A percentile compares a stretch with the other conserved stretches of the same genome.
phyloP scores from a whole-genome alignment of 2,888 invertebrate species.

The Acrobasis repandana region DNA sequence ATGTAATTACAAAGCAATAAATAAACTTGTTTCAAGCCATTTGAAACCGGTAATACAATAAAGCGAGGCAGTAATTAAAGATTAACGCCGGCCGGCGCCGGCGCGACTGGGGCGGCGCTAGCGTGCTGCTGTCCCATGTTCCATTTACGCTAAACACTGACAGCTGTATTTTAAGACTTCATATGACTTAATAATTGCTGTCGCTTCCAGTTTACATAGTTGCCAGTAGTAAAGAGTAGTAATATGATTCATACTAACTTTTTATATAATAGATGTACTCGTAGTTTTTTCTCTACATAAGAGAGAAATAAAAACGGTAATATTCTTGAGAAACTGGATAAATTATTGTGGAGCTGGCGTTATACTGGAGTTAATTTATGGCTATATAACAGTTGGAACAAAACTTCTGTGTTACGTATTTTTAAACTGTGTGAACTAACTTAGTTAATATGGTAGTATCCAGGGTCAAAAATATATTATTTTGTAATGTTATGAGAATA shows the following conservation, averaged over 20 bases:
- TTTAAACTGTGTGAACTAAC: too few relatives aligned
- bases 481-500: too few relatives aligned
- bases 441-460: too few relatives aligned
- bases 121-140: conserved; percentile 29
- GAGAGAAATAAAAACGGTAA: too few relatives aligned
- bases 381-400: too few relatives aligned
- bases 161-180: conserved; percentile 1
- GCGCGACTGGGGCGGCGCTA: conserved; percentile 33
- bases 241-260: not conserved
- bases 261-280: too few relatives aligned
- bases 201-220: not conserved
- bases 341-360: too few relatives aligned
- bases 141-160: conserved; percentile 36
- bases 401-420: too few relatives aligned
- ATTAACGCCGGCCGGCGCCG: conserved; percentile 50
- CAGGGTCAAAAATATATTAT: too few relatives aligned
- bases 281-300: too few relatives aligned
- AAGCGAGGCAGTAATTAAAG: conserved; percentile 55
- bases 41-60: conserved; percentile 31
- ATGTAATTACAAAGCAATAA: conserved; percentile 23
- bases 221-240: not conserved
- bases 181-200: not conserved
- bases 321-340: too few relatives aligned
- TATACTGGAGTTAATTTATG: too few relatives aligned
- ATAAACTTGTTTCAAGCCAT: conserved; percentile 23